Evolutionary conservation across 1,140 invertebrate genomes (phyloP), one percentile per base, ranked within the genome.

Genomic region (Drosophila pseudoananassae): DNA sequence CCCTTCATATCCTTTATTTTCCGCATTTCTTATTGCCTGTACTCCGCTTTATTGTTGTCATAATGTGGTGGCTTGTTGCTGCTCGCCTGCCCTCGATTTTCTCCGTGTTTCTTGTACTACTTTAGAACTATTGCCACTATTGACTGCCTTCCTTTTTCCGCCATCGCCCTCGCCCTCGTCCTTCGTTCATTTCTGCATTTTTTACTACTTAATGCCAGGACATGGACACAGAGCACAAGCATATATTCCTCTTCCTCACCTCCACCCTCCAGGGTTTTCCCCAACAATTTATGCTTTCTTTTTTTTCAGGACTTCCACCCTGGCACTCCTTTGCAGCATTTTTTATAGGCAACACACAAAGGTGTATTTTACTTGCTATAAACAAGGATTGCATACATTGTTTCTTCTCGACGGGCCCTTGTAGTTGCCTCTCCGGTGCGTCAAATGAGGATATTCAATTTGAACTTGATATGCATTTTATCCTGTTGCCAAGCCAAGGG

Each of bases 381-480:
- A 75, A 57, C 73, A 45, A 59, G 47, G 71, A 78, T 56, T 73
- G 76, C 72, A 73, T 85, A 76, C 80, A 85, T 72, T 85, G 74
- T 82, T 52, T 33, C 31, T 52, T 25, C 12, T 52, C 38, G 50
- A n/a, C 27, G 15, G 27, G 38, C 56, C 25, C 17, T 47, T 80
- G 46, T 61, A 56, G 20, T 57, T 55, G 33, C 33, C 50, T 20
- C 14, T 74, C 47, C 20, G 57, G 51, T 75, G 72, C 80, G 54
- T 79, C 76, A 68, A 79, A 84, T 69, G 65, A 69, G 77, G 73
- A 75, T 82, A 82, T 87, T 87, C 82, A 85, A 85, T 81, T 81
- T 71, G 23, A 75, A 66, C 73, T 78, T 80, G 49, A 81, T 87
- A 70, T 77, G 63, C 77, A 74, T 82, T 82, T 77, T 61, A 61